Conservation (phyloP, 2,888 invertebrate genomes). For the Acrobasis consociella region DNA sequence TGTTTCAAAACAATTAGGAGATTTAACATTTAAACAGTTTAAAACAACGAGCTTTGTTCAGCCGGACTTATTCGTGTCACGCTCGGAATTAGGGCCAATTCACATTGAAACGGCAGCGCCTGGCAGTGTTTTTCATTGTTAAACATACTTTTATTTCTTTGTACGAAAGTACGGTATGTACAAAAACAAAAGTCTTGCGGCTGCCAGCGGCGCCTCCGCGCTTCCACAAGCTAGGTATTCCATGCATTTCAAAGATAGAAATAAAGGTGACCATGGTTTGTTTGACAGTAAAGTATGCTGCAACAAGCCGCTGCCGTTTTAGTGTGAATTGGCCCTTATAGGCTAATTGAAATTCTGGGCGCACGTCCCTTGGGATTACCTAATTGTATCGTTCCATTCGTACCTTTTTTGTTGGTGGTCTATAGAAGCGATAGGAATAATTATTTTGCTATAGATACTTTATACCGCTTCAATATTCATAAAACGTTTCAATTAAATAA, state of each 20-base stretch:
- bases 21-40: conserved; percentile 2
- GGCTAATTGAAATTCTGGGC: conserved; percentile 17
- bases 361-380: conserved; percentile 14
- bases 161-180: too few relatives aligned
- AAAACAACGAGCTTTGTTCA: conserved; percentile 6
- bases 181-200: too few relatives aligned
- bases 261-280: too few relatives aligned
- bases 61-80: conserved; percentile 19
- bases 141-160: too few relatives aligned
- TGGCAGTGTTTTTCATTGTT: too few relatives aligned
- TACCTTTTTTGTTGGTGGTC: conserved; percentile 18
- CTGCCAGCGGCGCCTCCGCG: too few relatives aligned
- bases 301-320: too few relatives aligned
- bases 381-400: conserved; percentile 10
- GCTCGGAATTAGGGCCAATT: background rate
- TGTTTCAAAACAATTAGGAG: conserved; percentile 7
- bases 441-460: background rate
- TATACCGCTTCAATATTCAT: background rate
- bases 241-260: too few relatives aligned
- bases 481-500: background rate
- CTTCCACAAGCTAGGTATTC: too few relatives aligned
- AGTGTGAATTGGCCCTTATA: background rate
- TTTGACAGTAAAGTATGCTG: too few relatives aligned
- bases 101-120: too few relatives aligned
- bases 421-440: conserved; percentile 1